Percentiles rank a stretch among this genome's conserved stretches.
These are phyloP conservation scores for Temnothorax unifasciatus DNA, from an alignment of 2,888 invertebrate species.

Conservation along the genomic window DNA sequence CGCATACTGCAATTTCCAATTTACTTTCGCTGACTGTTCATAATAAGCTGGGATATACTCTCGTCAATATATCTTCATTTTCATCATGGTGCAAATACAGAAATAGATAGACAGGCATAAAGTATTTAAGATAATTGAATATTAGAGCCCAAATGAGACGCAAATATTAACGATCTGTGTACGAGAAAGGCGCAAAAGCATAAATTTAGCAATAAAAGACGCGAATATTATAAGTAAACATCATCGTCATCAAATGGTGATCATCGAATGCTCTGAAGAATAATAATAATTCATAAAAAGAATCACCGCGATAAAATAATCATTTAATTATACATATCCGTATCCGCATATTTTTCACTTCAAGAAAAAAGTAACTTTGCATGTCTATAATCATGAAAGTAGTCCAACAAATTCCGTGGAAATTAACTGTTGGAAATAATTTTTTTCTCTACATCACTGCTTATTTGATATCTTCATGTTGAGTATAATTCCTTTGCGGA, in stretches of 20 bases:
- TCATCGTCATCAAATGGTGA: background rate
- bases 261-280: background rate
- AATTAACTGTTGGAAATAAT: conserved; percentile 35
- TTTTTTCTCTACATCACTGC: conserved; percentile 42
- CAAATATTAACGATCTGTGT: background rate
- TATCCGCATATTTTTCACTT: conserved; percentile 20
- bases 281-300: background rate
- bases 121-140: conserved; percentile 30
- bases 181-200: background rate
- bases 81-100: conserved; percentile 3
- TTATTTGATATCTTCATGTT: conserved; percentile 52
- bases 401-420: conserved; percentile 48
- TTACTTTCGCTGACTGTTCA: conserved; percentile 14
- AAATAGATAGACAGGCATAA: conserved; percentile 20
- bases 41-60: conserved; percentile 14
- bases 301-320: background rate
- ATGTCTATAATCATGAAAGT: conserved; percentile 23
- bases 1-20: conserved; percentile 20
- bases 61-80: conserved; percentile 39
- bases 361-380: background rate
- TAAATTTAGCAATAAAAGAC: conserved; percentile 19
- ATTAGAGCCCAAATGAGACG: conserved; percentile 33
- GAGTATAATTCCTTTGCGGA: conserved; percentile 39
- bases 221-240: background rate
- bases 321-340: conserved; percentile 37